phyloP scores from a whole-genome alignment of 1,140 invertebrate species.

The Drosophila serrata region DNA sequence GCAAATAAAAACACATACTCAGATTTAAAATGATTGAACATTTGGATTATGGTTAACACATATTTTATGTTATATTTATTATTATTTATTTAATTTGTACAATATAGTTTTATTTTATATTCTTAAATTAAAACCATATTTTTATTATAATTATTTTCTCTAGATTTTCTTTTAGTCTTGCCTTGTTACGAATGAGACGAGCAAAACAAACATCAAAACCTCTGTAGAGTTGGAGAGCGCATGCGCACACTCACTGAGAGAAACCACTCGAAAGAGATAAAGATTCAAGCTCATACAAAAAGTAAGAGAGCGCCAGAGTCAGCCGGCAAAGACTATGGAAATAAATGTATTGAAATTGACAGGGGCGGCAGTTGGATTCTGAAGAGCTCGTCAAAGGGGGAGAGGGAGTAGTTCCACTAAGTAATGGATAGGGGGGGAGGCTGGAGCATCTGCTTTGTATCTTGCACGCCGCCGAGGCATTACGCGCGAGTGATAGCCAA shows the following conservation, averaged over 20 bases:
- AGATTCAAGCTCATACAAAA: background rate
- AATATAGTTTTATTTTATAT: too few species aligned
- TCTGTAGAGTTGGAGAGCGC: slow-evolving; percentile 72
- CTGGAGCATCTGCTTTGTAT: slow-evolving; percentile 74
- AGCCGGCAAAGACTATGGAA: slow-evolving; percentile 58
- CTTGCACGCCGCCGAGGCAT: slow-evolving; percentile 47
- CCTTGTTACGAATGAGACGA: slow-evolving; percentile 71
- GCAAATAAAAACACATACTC: too few species aligned
- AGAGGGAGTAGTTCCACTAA: background rate
- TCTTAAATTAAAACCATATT: too few species aligned
- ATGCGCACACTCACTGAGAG: slow-evolving; percentile 53
- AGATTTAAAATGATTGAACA: too few species aligned
- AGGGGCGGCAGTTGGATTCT: slow-evolving; percentile 34
- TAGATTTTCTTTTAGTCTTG: background rate
- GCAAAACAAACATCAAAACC: slow-evolving; percentile 68
- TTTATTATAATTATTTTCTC: too few species aligned
- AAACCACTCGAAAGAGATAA: slow-evolving; percentile 2
- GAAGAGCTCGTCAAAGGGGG: slow-evolving; percentile 6
- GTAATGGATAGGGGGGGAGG: background rate
- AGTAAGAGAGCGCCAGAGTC: slow-evolving; percentile 13
- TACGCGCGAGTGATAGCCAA: slow-evolving; percentile 40
- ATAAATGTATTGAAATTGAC: slow-evolving; percentile 61
- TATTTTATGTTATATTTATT: too few species aligned
- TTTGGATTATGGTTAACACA: too few species aligned
- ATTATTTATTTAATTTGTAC: too few species aligned